Percentiles rank a stretch among this genome's conserved stretches.
These are phyloP conservation scores for Dusona sp. DNA, from an alignment of 2,888 invertebrate genomes.

Conservation along the genomic window DNA sequence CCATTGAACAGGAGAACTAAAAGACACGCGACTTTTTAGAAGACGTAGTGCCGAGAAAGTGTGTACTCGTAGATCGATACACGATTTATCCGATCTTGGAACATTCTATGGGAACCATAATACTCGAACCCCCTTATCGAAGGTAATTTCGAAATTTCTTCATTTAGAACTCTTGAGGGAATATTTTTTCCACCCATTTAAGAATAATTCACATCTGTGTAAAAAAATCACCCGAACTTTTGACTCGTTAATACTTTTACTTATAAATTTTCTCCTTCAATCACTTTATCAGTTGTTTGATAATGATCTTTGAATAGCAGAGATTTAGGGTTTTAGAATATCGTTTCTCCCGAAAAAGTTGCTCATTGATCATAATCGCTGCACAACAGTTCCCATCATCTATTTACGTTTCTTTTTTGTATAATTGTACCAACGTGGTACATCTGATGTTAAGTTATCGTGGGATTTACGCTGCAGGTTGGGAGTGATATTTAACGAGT, in stretches of 20 bases:
- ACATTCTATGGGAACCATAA: constrained; percentile 46
- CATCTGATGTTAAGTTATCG: constrained; percentile 8
- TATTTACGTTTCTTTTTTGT: constrained; percentile 15
- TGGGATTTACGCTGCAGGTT: constrained; percentile 27
- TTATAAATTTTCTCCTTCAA: too few relatives aligned
- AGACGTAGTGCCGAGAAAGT: constrained; percentile 44
- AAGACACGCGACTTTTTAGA: constrained; percentile 44
- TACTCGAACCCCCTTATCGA: constrained; percentile 5
- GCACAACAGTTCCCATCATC: background rate
- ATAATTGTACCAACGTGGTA: constrained; percentile 11
- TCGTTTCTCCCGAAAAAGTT: background rate
- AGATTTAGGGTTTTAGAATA: background rate
- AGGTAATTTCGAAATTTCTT: constrained; percentile 55
- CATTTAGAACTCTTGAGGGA: background rate
- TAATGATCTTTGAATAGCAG: background rate
- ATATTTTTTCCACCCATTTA: background rate
- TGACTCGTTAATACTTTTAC: too few relatives aligned
- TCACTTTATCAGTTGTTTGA: background rate
- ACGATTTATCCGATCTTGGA: constrained; percentile 41
- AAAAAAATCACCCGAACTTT: background rate
- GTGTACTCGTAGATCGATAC: constrained; percentile 37
- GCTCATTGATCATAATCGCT: background rate
- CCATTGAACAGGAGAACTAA: constrained; percentile 6
- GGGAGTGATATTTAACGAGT: constrained; percentile 32
- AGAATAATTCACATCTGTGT: background rate